Evolutionary conservation across 2,888 invertebrate species (phyloP).

Genomic region (Hydroisotoma schaefferi): DNA sequence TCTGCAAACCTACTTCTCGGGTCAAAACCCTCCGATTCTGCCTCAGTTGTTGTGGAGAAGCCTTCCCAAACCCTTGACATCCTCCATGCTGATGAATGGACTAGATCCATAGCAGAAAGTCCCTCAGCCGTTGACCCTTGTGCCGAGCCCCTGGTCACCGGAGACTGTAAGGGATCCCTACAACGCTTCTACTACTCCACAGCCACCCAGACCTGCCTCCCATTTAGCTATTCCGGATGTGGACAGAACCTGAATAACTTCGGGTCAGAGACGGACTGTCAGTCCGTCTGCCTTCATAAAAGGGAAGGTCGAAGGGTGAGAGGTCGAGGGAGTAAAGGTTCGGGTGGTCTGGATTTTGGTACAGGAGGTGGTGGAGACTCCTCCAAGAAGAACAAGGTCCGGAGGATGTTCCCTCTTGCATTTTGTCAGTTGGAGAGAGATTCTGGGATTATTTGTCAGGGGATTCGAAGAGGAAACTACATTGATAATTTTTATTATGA

Average conservation of each 20-base stretch:
- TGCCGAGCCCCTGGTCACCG: neutral
- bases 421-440: conserved; percentile 35
- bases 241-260: conserved; percentile 4
- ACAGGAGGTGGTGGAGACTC: neutral
- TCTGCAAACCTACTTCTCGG: too few relatives aligned
- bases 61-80: too few relatives aligned
- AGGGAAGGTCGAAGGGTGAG: neutral
- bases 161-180: conserved; percentile 5
- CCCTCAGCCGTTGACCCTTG: conserved; percentile 11
- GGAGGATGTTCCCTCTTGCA: conserved; percentile 24
- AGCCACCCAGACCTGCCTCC: neutral
- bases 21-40: too few relatives aligned
- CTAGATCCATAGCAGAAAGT: too few relatives aligned
- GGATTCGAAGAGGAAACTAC: conserved; percentile 25
- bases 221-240: conserved; percentile 3
- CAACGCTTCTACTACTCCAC: conserved; percentile 7
- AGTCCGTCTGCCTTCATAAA: neutral
- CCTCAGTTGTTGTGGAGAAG: too few relatives aligned
- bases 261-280: conserved; percentile 1
- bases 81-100: too few relatives aligned
- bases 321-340: neutral
- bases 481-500: conserved; percentile 40
- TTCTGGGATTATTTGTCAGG: conserved; percentile 34
- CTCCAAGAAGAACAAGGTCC: neutral
- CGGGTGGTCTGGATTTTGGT: neutral